phyloP scores from a whole-genome alignment of 2,797 vertebrate genomes.

The Chloroceryle inda region DNA sequence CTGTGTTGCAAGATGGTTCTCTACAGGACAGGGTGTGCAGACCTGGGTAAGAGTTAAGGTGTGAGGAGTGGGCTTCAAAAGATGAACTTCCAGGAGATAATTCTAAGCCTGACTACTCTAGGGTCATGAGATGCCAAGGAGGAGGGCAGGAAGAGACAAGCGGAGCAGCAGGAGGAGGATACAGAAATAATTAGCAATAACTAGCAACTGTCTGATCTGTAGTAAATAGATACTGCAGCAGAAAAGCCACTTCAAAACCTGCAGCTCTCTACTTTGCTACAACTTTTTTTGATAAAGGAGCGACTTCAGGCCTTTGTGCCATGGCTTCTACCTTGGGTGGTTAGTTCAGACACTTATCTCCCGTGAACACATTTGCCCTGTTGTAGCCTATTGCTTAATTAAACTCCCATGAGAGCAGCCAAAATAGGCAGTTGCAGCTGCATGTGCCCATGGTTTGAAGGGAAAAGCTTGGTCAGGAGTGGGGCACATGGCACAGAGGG shows the following conservation, averaged over 20 bases:
- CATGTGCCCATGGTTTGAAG: fast-evolving
- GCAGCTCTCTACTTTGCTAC: background rate
- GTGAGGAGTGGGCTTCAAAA: background rate
- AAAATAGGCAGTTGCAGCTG: background rate
- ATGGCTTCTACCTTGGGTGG: background rate
- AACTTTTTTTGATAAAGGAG: background rate
- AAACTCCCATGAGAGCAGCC: constrained; percentile 30
- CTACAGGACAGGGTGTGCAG: background rate
- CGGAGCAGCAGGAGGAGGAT: background rate
- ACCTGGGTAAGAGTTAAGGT: background rate
- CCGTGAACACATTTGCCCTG: constrained; percentile 18
- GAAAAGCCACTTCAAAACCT: background rate
- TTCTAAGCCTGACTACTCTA: background rate
- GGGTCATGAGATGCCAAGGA: background rate
- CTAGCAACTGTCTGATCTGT: background rate
- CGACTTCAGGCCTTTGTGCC: background rate
- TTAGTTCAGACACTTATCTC: constrained; percentile 55
- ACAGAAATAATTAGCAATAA: background rate
- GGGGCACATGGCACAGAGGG: background rate
- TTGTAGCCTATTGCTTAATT: constrained; percentile 44
- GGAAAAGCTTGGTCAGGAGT: fast-evolving
- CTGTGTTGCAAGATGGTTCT: background rate
- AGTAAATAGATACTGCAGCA: background rate
- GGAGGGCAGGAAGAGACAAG: background rate
- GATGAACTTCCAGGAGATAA: background rate